Evolutionary conservation across 23 tunicate species (phyloP).

Genomic region (Ciona savignyi): DNA sequence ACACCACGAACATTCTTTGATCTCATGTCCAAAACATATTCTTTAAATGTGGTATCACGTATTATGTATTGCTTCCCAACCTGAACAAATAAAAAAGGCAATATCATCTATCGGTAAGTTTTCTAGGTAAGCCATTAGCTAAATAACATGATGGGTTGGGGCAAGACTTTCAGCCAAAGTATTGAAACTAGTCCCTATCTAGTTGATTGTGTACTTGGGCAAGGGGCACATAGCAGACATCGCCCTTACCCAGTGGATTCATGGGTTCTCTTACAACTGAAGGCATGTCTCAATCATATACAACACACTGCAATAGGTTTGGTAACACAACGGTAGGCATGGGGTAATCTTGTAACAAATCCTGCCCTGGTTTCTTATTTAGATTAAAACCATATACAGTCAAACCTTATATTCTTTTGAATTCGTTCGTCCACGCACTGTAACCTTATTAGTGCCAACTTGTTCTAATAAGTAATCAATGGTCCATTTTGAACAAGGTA

Average conservation of each 20-base stretch:
- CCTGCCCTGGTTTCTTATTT: no score
- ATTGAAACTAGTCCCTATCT: no score
- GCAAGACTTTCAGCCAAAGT: no score
- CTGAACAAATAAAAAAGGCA: neutral
- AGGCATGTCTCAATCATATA: neutral
- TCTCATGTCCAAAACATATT: conserved; percentile 59
- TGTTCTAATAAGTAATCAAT: conserved; percentile 48
- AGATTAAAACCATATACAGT: neutral
- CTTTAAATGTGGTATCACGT: conserved; percentile 62
- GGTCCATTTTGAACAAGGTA: conserved; percentile 64
- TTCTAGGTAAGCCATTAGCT: no score
- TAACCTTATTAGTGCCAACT: conserved; percentile 61
- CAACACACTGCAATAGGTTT: no score
- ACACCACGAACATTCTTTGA: conserved; percentile 24
- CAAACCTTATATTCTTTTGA: conserved; percentile 47
- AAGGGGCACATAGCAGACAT: no score
- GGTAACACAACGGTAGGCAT: no score
- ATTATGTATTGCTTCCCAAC: conserved; percentile 70
- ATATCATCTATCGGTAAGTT: neutral
- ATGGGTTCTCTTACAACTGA: no score
- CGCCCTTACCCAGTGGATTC: no score
- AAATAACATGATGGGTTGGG: no score
- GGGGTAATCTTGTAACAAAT: no score
- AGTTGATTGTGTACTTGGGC: no score
- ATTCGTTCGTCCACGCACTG: conserved; percentile 78